A percentile compares a stretch with the other conserved stretches of the same genome.
Conservation (phyloP, 2,888 invertebrate genomes). For the Andrena praecox region DNA sequence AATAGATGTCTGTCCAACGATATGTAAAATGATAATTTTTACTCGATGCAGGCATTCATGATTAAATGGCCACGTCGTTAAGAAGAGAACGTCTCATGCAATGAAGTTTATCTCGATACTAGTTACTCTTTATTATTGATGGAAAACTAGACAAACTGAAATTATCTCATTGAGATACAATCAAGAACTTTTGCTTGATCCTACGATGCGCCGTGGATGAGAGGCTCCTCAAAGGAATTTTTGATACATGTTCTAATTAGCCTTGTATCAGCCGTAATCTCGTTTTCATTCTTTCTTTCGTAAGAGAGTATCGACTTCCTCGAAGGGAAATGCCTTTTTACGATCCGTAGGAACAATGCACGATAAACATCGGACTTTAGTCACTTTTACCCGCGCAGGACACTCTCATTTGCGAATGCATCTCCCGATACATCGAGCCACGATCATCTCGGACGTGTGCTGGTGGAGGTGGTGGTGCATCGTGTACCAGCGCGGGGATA, state of each 20-base stretch:
- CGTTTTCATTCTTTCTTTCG: slow-evolving; percentile 14
- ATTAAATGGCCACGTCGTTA: no score
- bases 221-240: background rate
- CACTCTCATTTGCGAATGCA: slow-evolving; percentile 49
- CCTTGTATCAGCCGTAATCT: slow-evolving; percentile 5
- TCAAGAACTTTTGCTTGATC: background rate
- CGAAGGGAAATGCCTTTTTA: slow-evolving; percentile 27
- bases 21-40: background rate
- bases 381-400: slow-evolving; percentile 47
- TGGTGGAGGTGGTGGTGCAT: slow-evolving; percentile 53
- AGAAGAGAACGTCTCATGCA: no score
- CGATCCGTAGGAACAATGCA: slow-evolving; percentile 13
- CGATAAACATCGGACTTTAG: slow-evolving; percentile 47
- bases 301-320: slow-evolving; percentile 13
- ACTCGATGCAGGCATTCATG: no score
- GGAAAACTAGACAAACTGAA: background rate
- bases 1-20: no score
- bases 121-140: background rate
- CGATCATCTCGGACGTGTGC: slow-evolving; percentile 22
- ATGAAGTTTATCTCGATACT: no score
- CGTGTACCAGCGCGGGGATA: slow-evolving; percentile 64
- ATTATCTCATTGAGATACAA: background rate
- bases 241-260: slow-evolving; percentile 18
- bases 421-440: slow-evolving; percentile 30
- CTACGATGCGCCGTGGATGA: background rate